Conservation (phyloP, 2,113 vertebrate genomes). For the Heloderma charlesbogerti region DNA sequence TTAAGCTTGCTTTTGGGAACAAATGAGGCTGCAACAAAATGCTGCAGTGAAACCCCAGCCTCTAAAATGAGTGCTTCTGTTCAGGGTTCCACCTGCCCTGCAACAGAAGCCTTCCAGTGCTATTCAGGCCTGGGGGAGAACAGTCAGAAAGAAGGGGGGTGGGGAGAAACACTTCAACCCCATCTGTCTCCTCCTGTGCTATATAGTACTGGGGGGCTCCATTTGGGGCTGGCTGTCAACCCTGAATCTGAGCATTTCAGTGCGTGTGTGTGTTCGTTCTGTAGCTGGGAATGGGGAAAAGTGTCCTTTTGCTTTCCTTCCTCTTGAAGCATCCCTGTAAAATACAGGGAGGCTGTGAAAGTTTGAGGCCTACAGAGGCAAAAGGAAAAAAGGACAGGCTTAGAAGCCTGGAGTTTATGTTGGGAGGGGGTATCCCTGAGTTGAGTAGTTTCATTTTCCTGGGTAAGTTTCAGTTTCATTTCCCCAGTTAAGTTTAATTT, state of each 20-base stretch:
- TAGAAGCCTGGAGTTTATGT: too few relatives aligned
- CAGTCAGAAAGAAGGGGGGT: too few relatives aligned
- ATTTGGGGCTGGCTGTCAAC: not conserved
- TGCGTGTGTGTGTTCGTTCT: not conserved
- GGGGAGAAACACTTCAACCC: too few relatives aligned
- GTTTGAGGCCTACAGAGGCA: too few relatives aligned
- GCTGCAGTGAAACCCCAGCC: not conserved
- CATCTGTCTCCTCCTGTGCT: not conserved
- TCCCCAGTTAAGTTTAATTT: too few relatives aligned
- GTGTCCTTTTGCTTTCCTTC: not conserved
- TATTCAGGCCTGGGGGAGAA: too few relatives aligned
- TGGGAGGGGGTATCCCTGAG: too few relatives aligned
- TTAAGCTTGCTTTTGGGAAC: rapidly evolving
- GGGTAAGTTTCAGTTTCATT: too few relatives aligned
- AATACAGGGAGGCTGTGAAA: not conserved
- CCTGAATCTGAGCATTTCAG: too few relatives aligned
- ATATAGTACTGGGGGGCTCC: not conserved
- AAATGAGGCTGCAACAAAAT: not conserved
- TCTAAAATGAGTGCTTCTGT: not conserved
- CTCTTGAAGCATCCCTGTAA: not conserved
- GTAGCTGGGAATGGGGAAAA: not conserved
- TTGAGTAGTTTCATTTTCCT: too few relatives aligned
- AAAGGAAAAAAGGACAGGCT: too few relatives aligned
- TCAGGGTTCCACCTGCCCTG: not conserved
- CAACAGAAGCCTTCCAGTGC: rapidly evolving